phyloP scores from a whole-genome alignment of 2,888 invertebrate genomes.

The Halictus quadricinctus region DNA sequence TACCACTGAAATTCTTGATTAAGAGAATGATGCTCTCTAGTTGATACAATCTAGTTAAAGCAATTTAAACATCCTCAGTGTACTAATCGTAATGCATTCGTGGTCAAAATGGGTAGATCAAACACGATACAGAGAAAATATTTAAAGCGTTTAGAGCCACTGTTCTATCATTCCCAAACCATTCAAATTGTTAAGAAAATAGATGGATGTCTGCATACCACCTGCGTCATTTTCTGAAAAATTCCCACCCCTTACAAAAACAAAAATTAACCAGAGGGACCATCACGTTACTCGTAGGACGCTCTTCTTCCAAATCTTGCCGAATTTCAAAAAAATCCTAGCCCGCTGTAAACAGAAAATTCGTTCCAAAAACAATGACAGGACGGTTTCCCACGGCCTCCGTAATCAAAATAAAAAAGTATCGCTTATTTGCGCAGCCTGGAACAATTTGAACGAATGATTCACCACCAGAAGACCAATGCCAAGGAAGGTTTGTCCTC shows the following conservation, averaged over 20 bases:
- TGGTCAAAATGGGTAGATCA: too few species aligned
- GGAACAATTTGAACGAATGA: background rate
- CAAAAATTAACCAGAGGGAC: background rate
- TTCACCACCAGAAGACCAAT: background rate
- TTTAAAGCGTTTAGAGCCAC: too few species aligned
- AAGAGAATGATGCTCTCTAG: too few species aligned
- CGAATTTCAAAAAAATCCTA: background rate
- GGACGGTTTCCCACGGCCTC: background rate
- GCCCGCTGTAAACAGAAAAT: background rate
- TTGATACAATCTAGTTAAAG: too few species aligned
- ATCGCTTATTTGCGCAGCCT: background rate
- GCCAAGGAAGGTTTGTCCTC: background rate
- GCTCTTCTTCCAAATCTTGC: too few species aligned
- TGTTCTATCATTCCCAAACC: too few species aligned
- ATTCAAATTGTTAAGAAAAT: too few species aligned
- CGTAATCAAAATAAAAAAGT: background rate
- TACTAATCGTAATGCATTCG: too few species aligned
- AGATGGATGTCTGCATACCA: too few species aligned
- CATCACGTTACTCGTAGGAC: background rate
- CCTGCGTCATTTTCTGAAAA: background rate
- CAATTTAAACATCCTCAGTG: too few species aligned
- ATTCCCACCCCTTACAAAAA: background rate
- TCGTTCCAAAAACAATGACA: background rate
- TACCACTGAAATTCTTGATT: too few species aligned
- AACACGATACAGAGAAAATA: too few species aligned